A percentile compares a stretch with the other conserved stretches of the same genome.
These are phyloP conservation scores for Myopa testacea DNA, from an alignment of 2,888 invertebrate species.

Conservation along the genomic window DNA sequence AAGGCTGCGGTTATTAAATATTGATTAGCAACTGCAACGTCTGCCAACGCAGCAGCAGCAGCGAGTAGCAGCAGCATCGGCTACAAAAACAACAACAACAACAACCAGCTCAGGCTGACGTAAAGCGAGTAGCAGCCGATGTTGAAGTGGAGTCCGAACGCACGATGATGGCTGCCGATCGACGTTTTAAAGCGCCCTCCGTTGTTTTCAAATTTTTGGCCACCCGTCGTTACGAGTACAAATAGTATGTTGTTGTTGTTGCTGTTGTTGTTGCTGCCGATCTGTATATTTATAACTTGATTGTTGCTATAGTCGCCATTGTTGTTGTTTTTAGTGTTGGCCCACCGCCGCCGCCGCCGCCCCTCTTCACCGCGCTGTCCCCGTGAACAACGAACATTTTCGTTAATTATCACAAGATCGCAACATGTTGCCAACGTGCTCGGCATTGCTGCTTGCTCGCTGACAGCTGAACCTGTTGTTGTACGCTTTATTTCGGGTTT, in stretches of 20 bases:
- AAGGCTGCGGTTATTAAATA: not conserved
- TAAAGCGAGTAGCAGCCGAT: slow-evolving; percentile 10
- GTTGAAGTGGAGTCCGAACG: not conserved
- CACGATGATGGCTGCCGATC: slow-evolving; percentile 6
- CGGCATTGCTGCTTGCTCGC: slow-evolving; percentile 36
- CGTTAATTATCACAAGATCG: slow-evolving; percentile 63
- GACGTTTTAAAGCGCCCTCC: not conserved
- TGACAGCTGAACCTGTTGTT: slow-evolving; percentile 44
- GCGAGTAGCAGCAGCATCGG: not conserved
- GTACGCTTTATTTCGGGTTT: not conserved
- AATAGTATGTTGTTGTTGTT: not conserved
- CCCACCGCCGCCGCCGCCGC: not conserved
- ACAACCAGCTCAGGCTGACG: not conserved
- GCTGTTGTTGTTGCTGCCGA: not conserved
- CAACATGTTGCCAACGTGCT: slow-evolving; percentile 55
- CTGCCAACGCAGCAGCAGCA: not conserved
- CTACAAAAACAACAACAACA: not conserved
- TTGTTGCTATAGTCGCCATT: slow-evolving; percentile 7
- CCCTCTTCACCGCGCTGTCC: not conserved
- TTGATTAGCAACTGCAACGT: slow-evolving; percentile 21
- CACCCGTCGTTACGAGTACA: slow-evolving; percentile 6
- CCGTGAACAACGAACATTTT: slow-evolving; percentile 34
- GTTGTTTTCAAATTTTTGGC: slow-evolving; percentile 9
- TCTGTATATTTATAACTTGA: slow-evolving; percentile 14
- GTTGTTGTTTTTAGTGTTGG: not conserved